A percentile compares a stretch with the other conserved stretches of the same genome.
Evolutionary conservation across 37 sponge, comb jelly and placozoan genomes (phyloP).

Genomic region (Crambe crambe): DNA sequence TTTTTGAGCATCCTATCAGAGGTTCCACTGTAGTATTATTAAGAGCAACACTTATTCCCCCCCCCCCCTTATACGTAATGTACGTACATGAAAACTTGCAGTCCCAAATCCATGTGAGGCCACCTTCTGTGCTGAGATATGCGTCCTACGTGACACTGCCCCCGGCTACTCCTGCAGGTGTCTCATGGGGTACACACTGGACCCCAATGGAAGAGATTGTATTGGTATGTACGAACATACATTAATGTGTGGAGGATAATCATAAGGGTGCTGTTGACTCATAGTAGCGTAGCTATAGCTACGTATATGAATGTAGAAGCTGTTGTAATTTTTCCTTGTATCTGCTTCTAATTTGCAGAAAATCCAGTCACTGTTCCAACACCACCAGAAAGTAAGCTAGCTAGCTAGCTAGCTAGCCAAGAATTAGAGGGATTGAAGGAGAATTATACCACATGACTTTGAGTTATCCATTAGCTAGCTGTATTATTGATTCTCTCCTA

Average conservation of each 20-base stretch:
- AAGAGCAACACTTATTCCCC: too few relatives aligned
- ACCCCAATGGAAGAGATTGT: neutral
- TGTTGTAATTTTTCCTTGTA: neutral
- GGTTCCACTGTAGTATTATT: too few relatives aligned
- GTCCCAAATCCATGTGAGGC: neutral
- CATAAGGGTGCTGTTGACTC: too few relatives aligned
- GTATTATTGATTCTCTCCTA: neutral
- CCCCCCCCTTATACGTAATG: too few relatives aligned
- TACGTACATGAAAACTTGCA: too few relatives aligned
- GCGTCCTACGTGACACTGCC: neutral
- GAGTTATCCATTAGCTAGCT: too few relatives aligned
- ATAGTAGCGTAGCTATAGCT: neutral
- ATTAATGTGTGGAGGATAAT: too few relatives aligned
- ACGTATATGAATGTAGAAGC: neutral
- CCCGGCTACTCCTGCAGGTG: slow-evolving; percentile 5
- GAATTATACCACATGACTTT: too few relatives aligned
- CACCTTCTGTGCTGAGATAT: neutral
- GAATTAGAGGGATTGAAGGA: too few relatives aligned
- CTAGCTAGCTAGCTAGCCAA: neutral
- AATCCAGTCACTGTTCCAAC: neutral
- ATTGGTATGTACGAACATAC: too few relatives aligned
- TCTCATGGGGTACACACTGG: neutral
- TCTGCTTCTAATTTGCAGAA: neutral
- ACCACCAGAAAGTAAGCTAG: neutral
- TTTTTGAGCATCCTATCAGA: neutral